Percentiles rank a stretch among this genome's conserved stretches.
Evolutionary conservation across 2,113 vertebrate genomes (phyloP).

Genomic region (Pituophis catenifer): DNA sequence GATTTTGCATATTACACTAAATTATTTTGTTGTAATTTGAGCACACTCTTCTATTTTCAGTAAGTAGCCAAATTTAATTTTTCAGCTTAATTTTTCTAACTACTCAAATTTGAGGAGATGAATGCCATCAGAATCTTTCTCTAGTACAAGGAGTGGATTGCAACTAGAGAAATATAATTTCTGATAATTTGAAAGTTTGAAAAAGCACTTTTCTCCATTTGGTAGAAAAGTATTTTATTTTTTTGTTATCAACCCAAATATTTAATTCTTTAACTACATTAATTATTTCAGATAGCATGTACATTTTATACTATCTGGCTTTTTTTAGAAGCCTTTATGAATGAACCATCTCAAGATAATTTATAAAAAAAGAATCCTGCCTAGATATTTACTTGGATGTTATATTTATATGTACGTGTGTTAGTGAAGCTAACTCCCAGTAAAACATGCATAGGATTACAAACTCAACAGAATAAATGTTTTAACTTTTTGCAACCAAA

Average conservation of each 20-base stretch:
- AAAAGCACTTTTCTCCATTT: neutral
- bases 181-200: neutral
- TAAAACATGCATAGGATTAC: neutral
- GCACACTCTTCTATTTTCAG: neutral
- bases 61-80: neutral
- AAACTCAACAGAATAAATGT: neutral
- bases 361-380: neutral
- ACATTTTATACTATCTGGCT: neutral
- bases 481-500: neutral
- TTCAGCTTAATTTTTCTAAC: neutral
- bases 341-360: neutral
- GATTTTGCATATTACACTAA: neutral
- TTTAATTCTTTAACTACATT: neutral
- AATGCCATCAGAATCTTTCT: neutral
- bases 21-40: neutral
- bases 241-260: neutral
- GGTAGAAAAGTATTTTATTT: neutral
- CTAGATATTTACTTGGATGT: neutral
- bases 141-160: neutral
- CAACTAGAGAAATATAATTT: neutral
- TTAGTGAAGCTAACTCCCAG: neutral
- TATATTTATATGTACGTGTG: neutral
- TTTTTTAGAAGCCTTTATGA: neutral
- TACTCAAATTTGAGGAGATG: neutral
- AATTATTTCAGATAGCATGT: neutral